Evolutionary conservation across 2,113 vertebrate species (phyloP), one percentile per base, ranked within the genome.

Genomic region (Gobius niger): DNA sequence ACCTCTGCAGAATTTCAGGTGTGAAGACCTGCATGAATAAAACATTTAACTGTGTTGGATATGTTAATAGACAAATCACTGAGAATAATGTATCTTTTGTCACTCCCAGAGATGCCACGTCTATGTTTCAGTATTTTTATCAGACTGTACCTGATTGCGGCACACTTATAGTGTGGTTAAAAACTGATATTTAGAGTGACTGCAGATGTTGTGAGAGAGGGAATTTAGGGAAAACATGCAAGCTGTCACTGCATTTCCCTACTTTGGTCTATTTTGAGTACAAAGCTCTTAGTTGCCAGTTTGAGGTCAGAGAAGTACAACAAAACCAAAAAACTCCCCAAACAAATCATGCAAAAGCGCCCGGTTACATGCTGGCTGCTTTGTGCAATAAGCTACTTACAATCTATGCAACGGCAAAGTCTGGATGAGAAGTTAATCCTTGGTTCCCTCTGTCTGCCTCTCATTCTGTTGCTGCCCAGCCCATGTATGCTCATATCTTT

Each of bases 361-460:
- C 52, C 71, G 34, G 81, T 82, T 82, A 84, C 87, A 89, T 84
- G 85, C 82, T 76, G 89, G 75, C 44, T 64, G 85, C 88, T 90
- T 88, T 89, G 85, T 82, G 84, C 84, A 89, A 89, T 90, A 90
- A 91, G 89, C 87, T 92, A 90, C 91, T 92, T 91, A 91, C 82
- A 85, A 85, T 88, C 82, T 63, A 80, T 91, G 85, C 81, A 85
- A 88, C 83, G 84, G 86, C 85, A 91, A 90, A 91, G 88, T 80
- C 88, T 90, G 88, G 89, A 91, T 89, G 90, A 91, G 87, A 91
- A 77, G 85, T 87, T 88, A 89, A 88, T 87, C 88, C 83, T 62
- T 42, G 64, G 67, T 70, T 16, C 65, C 51, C 70, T 77, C 79
- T 80, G 63, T 76, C 72, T 71, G 51, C 70, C 54, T 72, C 50